Base-by-base conservation (phyloP, 2,113 vertebrate species). In the Phasianus colchicus region DNA sequence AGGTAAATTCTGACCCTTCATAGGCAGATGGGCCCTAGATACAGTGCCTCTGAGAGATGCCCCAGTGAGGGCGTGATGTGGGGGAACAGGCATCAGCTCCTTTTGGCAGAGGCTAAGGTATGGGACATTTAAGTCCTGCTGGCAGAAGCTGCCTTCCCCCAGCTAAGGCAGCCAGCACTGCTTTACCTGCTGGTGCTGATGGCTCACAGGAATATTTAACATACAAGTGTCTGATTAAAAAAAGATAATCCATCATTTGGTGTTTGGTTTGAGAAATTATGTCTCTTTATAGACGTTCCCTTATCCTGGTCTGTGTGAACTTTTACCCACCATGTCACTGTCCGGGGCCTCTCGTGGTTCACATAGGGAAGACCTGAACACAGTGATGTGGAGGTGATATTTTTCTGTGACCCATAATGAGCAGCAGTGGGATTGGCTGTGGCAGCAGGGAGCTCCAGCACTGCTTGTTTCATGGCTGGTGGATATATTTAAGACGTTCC, bases 1-100 rank as follows among this genome's bases (percentile, higher is more conserved):
- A 86, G 73, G 83, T 94, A 92, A 93, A 87, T 84, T 95, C 61
- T 80, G 90, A 83, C 78, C 67, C 66, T 80, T 74, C 64, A 72
- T 64, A 71, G 67, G 45, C 79, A 93, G 81, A 74, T 47, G 57
- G 85, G 50, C 38, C n/a, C 85, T 73, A 52, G 66, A 55, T 73
- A 57, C 19, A 57, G 40, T 25, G 32, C 69, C 69, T 91, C 57
- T 52, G 61, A 71, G 42, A 42, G 67, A 66, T 54, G 17, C 42
- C 32, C 78, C 43, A 21, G 30, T 38, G 12, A 71, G 32, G 40
- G 17, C 17, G 54, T 1, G 1, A 25, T 70, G 78, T 81, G 71
- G 54, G 12, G 76, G 77, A 91, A 48, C 45, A 74, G 61, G 32
- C 64, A 54, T 57, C 74, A 70, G 63, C 64, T 86, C 66, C 72